Conservation (phyloP, 1,140 invertebrate genomes). For the Brachionus koreanus region DNA sequence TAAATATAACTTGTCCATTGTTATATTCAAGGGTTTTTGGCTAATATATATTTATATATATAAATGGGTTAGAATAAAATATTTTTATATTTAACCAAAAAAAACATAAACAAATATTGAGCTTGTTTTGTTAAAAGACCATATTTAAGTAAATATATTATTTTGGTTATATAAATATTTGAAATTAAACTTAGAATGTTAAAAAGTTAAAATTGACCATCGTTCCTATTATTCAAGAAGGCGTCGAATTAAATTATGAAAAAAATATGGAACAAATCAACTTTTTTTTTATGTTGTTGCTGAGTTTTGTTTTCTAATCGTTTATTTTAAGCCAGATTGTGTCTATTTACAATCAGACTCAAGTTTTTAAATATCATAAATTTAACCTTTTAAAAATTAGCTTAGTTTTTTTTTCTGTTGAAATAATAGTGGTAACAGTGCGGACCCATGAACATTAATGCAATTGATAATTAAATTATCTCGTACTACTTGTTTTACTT, state of each 20-base stretch:
- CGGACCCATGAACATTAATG: background rate
- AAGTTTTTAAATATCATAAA: background rate
- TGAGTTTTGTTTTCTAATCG: background rate
- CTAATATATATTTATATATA: background rate
- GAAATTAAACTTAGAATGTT: constrained; percentile 10
- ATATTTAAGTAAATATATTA: constrained; percentile 3
- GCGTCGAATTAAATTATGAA: background rate
- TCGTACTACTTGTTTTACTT: background rate
- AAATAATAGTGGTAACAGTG: background rate
- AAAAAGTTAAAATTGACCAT: background rate
- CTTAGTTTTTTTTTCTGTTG: background rate
- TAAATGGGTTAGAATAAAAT: background rate
- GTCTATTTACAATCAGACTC: constrained; percentile 18
- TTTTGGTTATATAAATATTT: constrained; percentile 38
- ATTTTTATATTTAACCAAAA: background rate
- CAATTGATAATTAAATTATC: constrained; percentile 18
- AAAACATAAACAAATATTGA: background rate
- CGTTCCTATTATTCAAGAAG: background rate
- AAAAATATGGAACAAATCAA: constrained; percentile 35
- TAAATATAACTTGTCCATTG: background rate
- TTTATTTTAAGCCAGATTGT: background rate
- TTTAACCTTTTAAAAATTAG: background rate
- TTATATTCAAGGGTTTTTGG: background rate
- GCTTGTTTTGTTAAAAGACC: background rate
- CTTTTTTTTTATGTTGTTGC: background rate